These are phyloP conservation scores for Anneissia japonica DNA, from an alignment of 35 echinoderm and acorn worm genomes.

Conservation along the genomic window DNA sequence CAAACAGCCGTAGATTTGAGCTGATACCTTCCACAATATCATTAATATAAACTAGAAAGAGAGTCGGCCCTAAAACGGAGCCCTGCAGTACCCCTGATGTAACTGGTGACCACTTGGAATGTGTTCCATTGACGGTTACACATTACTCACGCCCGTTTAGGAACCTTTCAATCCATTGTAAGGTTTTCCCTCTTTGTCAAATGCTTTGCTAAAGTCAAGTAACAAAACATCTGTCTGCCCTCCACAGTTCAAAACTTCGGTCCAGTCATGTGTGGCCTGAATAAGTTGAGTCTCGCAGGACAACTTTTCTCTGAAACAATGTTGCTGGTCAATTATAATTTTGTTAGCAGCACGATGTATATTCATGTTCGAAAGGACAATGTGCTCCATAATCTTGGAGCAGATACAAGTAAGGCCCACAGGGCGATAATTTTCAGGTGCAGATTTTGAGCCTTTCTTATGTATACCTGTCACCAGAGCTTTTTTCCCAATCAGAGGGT, in stretches of 20 bases:
- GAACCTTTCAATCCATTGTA: no score
- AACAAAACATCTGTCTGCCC: conserved; percentile 34
- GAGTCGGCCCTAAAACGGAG: no score
- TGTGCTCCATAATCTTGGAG: conserved; percentile 53
- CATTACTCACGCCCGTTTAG: no score
- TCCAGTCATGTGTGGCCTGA: conserved; percentile 34
- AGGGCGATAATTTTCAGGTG: conserved; percentile 42
- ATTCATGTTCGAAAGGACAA: conserved; percentile 32
- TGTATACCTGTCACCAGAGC: conserved; percentile 32
- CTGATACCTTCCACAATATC: no score
- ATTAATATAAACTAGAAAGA: no score
- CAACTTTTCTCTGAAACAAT: conserved; percentile 43
- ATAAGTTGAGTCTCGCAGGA: conserved; percentile 41
- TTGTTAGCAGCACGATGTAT: conserved; percentile 38
- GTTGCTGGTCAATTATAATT: conserved; percentile 52
- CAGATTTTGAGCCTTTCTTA: conserved; percentile 45
- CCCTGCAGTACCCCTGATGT: no score
- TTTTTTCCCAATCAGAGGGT: conserved; percentile 32
- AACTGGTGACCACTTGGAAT: no score
- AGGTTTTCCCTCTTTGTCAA: not conserved
- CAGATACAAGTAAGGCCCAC: conserved; percentile 41
- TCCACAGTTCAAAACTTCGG: conserved; percentile 16
- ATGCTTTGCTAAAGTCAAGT: conserved; percentile 6
- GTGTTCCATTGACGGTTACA: no score
- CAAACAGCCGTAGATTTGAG: no score